Percentiles rank a stretch among this genome's conserved stretches.
phyloP scores from a whole-genome alignment of 1,140 invertebrate genomes.

The Triops cancriformis region DNA sequence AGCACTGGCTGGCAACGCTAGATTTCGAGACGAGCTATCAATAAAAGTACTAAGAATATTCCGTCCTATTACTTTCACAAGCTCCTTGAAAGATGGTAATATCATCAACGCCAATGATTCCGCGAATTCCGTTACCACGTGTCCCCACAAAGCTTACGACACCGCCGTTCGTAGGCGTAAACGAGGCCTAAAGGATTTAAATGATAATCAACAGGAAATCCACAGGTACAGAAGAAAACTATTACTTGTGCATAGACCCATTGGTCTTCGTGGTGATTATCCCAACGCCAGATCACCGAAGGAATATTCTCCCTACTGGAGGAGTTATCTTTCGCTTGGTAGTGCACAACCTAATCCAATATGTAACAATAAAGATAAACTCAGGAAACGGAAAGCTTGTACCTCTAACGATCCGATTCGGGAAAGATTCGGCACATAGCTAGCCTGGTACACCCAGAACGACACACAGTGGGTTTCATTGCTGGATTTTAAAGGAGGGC shows the following conservation, averaged over 20 bases:
- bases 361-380: neutral
- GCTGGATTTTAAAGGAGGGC: neutral
- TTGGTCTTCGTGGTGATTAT: constrained; percentile 24
- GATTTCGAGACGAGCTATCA: neutral
- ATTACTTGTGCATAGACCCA: constrained; percentile 24
- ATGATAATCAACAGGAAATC: neutral
- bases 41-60: neutral
- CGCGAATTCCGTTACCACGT: constrained; percentile 20
- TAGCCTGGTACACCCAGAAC: constrained; percentile 25
- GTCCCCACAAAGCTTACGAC: constrained; percentile 24
- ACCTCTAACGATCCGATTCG: constrained; percentile 24
- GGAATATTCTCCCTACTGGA: neutral
- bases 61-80: constrained; percentile 13
- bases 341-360: constrained; percentile 17
- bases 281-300: constrained; percentile 16
- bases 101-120: constrained; percentile 24
- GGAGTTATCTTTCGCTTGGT: neutral
- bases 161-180: constrained; percentile 14
- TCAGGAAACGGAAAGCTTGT: neutral
- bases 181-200: constrained; percentile 19
- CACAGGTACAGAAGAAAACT: neutral
- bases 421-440: neutral
- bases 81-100: constrained; percentile 16
- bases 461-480: constrained; percentile 21
- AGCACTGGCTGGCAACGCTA: constrained; percentile 17